phyloP scores from a whole-genome alignment of 2,888 invertebrate species.

The Aquatica leii region DNA sequence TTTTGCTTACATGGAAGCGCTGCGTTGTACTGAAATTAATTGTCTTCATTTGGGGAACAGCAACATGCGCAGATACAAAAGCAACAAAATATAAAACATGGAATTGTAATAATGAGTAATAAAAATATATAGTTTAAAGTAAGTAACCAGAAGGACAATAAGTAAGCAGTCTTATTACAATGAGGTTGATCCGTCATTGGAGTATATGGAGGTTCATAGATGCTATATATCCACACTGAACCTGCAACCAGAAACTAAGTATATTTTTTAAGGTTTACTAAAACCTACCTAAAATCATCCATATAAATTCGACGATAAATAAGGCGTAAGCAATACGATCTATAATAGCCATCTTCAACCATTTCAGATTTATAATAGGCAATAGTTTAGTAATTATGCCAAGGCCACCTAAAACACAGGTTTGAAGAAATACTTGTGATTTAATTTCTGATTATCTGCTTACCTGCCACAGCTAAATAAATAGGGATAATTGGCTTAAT shows the following conservation, averaged over 20 bases:
- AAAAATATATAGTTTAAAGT: slow-evolving; percentile 42
- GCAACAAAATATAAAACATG: slow-evolving; percentile 44
- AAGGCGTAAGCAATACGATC: slow-evolving; percentile 10
- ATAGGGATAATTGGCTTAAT: slow-evolving; percentile 51
- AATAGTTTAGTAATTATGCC: slow-evolving; percentile 3
- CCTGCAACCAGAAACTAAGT: neutral
- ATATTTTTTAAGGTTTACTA: neutral
- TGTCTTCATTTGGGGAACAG: too few relatives aligned
- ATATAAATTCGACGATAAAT: slow-evolving; percentile 18
- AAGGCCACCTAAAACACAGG: neutral
- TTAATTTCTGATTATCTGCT: slow-evolving; percentile 26
- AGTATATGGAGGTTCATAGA: slow-evolving; percentile 44
- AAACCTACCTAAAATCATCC: slow-evolving; percentile 25
- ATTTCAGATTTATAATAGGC: neutral
- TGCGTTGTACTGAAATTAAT: too few relatives aligned
- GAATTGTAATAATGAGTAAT: slow-evolving; percentile 40
- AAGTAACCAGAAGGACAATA: slow-evolving; percentile 51
- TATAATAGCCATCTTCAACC: neutral
- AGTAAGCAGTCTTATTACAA: slow-evolving; percentile 53
- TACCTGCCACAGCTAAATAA: slow-evolving; percentile 52
- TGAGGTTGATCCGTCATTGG: slow-evolving; percentile 19
- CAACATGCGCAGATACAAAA: slow-evolving; percentile 10
- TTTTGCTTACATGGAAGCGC: too few relatives aligned
- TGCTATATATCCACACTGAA: slow-evolving; percentile 49
- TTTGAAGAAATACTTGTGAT: neutral